A percentile compares a stretch with the other conserved stretches of the same genome.
Evolutionary conservation across 2,113 vertebrate species (phyloP).

Genomic region (Calonectris borealis): DNA sequence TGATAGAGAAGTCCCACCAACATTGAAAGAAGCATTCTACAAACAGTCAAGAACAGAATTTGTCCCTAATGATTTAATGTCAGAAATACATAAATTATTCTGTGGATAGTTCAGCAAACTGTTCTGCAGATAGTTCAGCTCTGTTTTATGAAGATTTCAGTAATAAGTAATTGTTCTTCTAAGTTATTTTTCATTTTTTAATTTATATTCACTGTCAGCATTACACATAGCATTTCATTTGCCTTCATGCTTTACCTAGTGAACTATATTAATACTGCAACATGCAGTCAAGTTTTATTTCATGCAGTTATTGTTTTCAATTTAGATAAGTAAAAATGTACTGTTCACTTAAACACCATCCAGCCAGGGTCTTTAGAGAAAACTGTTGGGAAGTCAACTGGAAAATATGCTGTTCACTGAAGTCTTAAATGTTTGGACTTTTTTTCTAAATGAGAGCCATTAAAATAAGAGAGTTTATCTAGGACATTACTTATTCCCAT

Average conservation of each 20-base stretch:
- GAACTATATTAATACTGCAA: not conserved
- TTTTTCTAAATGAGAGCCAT: not conserved
- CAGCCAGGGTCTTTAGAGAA: not conserved
- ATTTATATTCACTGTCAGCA: not conserved
- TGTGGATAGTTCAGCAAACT: not conserved
- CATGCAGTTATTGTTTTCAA: not conserved
- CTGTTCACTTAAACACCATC: not conserved
- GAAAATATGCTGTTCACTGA: not conserved
- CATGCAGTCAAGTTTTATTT: not conserved
- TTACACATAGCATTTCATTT: not conserved
- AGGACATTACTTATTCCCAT: not conserved
- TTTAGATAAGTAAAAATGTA: not conserved
- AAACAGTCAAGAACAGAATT: not conserved
- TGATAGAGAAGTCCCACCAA: not conserved
- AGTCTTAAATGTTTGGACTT: not conserved
- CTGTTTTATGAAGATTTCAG: not conserved
- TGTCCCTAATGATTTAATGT: not conserved
- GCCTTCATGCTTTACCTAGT: not conserved
- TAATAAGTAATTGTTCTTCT: not conserved
- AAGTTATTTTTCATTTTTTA: accelerated
- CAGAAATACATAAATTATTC: not conserved
- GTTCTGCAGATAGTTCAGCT: not conserved
- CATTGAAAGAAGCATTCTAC: not conserved
- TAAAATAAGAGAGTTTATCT: not conserved
- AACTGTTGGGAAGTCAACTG: not conserved